Conservation (phyloP, 1,140 invertebrate genomes). For the Zaprionus inermis region DNA sequence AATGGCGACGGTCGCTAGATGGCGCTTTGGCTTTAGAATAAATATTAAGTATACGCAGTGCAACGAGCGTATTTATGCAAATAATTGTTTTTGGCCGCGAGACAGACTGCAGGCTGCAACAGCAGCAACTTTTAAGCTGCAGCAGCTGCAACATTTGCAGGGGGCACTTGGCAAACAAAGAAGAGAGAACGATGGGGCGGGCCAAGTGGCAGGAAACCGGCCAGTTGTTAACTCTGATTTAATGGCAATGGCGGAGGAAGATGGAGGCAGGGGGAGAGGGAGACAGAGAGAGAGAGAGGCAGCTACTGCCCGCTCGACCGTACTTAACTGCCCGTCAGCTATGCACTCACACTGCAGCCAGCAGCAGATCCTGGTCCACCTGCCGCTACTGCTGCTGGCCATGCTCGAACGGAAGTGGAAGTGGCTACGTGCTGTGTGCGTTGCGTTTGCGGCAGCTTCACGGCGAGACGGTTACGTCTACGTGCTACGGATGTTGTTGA, state of each 20-base stretch:
- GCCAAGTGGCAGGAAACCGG: constrained; percentile 51
- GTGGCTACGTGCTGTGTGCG: constrained; percentile 77
- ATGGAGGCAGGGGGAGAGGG: not conserved
- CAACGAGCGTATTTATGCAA: constrained; percentile 60
- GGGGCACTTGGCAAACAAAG: constrained; percentile 49
- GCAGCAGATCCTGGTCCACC: constrained; percentile 14
- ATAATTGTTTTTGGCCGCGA: constrained; percentile 74
- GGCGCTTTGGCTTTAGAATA: constrained; percentile 68
- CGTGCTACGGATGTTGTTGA: constrained; percentile 71
- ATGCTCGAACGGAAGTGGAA: constrained; percentile 52
- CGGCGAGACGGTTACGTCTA: constrained; percentile 39
- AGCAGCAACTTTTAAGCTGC: constrained; percentile 61
- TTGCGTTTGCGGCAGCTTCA: constrained; percentile 42
- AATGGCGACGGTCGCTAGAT: constrained; percentile 41
- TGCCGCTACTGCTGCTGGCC: constrained; percentile 15
- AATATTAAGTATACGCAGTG: constrained; percentile 58
- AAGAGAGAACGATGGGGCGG: not conserved
- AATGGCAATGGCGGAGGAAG: constrained; percentile 53
- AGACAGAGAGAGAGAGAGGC: not conserved
- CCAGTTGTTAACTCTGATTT: constrained; percentile 82
- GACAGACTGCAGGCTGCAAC: constrained; percentile 41
- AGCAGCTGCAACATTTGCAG: constrained; percentile 22
- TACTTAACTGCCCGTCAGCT: constrained; percentile 36
- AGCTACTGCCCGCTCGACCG: constrained; percentile 42
- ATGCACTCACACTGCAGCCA: constrained; percentile 1